Base-by-base conservation (phyloP, 1,140 invertebrate species). In the Achroia grisella region DNA sequence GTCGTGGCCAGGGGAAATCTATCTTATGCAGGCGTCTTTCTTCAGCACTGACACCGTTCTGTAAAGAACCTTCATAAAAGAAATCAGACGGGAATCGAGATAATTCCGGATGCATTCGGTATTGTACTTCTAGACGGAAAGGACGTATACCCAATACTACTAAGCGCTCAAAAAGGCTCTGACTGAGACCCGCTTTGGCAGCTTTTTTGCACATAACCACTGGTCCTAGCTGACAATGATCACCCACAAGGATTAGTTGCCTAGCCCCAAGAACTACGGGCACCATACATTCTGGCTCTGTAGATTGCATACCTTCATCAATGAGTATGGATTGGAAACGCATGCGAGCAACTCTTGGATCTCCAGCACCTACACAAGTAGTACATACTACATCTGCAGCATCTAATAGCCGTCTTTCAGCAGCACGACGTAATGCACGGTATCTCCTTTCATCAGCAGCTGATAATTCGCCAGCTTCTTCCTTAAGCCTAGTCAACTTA, bases 131-230 rank as follows among this genome's bases (percentile, higher is more conserved):
- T 0, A 99, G 86, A 1, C 97, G 90, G 77, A 98, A 97, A 0
- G 97, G 97, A 33, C 97, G 89, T 51, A 98, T 98, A 8, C 97
- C 97, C 2, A 99, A 88, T 0, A 99, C 96, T 0, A 99, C 98
- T 0, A 99, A 87, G 10, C 98, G 89, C 76, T 99, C 98, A 84
- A 99, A 99, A 4, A 99, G 87, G 10, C 97, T 99, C 77, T 99
- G 98, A 0, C 96, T 97, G 1, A 99, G 89, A 0, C 98, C 98
- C 14, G 98, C 98, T 41, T 95, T 90, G 0, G 97, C 97, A 0
- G 98, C 98, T 79, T 99, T 99, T 79, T 99, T 99, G 85, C 98
- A 99, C 97, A 99, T 99, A 0, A 99, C 97, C 0, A 99, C 97
- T 0, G 98, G 98, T 0, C 98, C 97, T 15, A 99, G 87, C 85